Evolutionary conservation across 2,797 vertebrate species (phyloP).

Genomic region (Hylomyscus alleni): DNA sequence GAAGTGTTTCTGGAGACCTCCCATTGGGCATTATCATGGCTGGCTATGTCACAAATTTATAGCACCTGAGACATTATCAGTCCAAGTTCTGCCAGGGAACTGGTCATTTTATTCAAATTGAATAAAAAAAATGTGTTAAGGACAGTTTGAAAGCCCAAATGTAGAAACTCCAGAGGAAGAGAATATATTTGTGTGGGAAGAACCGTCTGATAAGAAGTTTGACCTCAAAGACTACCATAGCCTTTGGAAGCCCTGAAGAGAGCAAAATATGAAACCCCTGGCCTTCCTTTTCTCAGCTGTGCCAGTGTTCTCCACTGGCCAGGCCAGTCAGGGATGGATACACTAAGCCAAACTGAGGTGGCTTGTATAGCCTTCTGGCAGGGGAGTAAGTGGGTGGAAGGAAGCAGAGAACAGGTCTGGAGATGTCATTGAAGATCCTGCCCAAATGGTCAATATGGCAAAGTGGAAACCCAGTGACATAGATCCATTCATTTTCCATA

Average conservation of each 20-base stretch:
- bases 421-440: background rate
- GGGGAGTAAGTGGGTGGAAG: background rate
- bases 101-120: background rate
- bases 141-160: background rate
- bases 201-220: background rate
- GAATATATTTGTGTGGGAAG: background rate
- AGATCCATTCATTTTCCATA: background rate
- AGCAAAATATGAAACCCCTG: background rate
- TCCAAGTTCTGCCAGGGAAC: background rate
- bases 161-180: background rate
- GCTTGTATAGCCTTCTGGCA: background rate
- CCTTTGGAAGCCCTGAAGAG: background rate
- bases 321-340: background rate
- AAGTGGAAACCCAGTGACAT: background rate
- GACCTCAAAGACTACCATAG: background rate
- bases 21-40: background rate
- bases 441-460: background rate
- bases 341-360: background rate
- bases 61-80: background rate
- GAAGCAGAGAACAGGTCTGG: background rate
- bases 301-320: background rate
- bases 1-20: background rate
- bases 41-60: background rate
- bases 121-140: background rate
- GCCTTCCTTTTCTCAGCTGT: background rate